Evolutionary conservation across 2,888 invertebrate genomes (phyloP), one percentile per base, ranked within the genome.

Genomic region (Ernsta delagoae): DNA sequence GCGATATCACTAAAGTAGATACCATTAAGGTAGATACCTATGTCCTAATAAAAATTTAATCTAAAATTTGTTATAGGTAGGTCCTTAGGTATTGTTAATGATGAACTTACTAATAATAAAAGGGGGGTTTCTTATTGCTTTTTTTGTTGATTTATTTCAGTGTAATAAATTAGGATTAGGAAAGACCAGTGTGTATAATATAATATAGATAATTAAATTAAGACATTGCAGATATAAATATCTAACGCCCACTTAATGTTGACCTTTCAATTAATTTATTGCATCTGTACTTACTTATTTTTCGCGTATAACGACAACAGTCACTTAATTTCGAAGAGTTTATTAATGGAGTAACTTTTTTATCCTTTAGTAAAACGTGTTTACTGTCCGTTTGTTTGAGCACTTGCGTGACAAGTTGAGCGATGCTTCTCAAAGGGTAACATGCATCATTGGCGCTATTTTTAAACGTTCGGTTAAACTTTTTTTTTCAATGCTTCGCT

Each of bases 401-500:
- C 74, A 75, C 78, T 79, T 78, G 78, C 78, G 75, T 74, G 72
- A 72, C 75, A 71, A 60, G 72, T 53, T 53, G 73, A 76, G 43
- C 54, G 67, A 74, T 75, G 76, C 76, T 79, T 77, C 79, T 83
- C 81, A 88, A 90, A 88, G 87, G 86, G 86, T 85, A 89, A 87
- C 87, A 61, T 61, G 67, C 67, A 85, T 85, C 83, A 85, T 84
- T 84, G 84, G 76, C 80, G 87, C 90, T 90, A 90, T 91, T 92
- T 90, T 87, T 89, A 90, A 89, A 87, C 84, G 83, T 80, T 84
- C 81, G 82, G 80, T 84, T 83, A 78, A 74, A 75, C 80, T 82
- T 83, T 86, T 85, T 84, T 78, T 72, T 75, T 74, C 70, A 66
- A 72, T 63, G 66, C 64, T 79, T 56, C 84, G 79, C 87, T 80